phyloP scores from a whole-genome alignment of 1,140 invertebrate species.

The Octopus sinensis region DNA sequence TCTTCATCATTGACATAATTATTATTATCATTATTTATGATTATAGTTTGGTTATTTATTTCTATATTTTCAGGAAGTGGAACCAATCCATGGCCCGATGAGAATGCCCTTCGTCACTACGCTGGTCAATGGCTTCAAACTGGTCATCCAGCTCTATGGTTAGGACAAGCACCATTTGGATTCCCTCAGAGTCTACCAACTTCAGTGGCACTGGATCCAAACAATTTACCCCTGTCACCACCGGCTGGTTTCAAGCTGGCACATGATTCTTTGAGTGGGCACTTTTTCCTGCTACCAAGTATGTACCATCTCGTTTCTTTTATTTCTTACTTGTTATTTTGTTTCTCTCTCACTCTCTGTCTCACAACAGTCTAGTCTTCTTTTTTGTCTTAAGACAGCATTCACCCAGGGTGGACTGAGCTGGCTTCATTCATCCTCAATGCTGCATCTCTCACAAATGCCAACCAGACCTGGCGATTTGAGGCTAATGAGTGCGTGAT shows the following conservation, averaged over 20 bases:
- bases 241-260: constrained; percentile 75
- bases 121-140: constrained; percentile 56
- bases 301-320: constrained; percentile 18
- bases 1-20: too few relatives aligned
- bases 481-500: too few relatives aligned
- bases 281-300: constrained; percentile 73
- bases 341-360: too few relatives aligned
- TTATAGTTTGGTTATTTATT: neutral
- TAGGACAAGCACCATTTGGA: constrained; percentile 41
- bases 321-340: too few relatives aligned
- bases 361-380: too few relatives aligned
- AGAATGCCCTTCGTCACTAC: constrained; percentile 65
- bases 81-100: constrained; percentile 39
- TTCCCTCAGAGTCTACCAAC: constrained; percentile 34
- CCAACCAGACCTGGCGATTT: too few relatives aligned
- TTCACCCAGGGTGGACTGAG: too few relatives aligned
- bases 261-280: constrained; percentile 75
- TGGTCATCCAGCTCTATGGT: constrained; percentile 39
- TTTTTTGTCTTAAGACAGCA: too few relatives aligned
- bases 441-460: too few relatives aligned
- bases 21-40: neutral
- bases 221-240: constrained; percentile 67
- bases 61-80: neutral
- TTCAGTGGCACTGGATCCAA: constrained; percentile 64
- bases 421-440: too few relatives aligned